Evolutionary conservation across 2,888 invertebrate genomes (phyloP), one percentile per base, ranked within the genome.

Genomic region (Phasia obesa): DNA sequence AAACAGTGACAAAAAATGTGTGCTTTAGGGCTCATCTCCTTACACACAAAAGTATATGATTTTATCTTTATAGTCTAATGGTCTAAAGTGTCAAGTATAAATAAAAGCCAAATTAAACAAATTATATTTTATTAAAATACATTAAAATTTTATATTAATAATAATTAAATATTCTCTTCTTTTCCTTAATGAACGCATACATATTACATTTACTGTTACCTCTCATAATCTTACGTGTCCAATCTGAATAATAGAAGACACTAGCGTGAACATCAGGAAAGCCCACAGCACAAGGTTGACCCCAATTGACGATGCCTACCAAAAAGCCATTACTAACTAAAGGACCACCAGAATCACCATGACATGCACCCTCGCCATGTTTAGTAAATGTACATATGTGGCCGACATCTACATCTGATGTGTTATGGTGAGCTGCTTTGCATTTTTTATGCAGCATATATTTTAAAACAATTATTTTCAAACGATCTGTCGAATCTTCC

Each of bases 301-400:
- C 90, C 90, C 90, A 91, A 77, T 90, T 91, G 2, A 90, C 90
- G 25, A 91, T 9, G 0, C 89, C 91, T 2, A 88, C 87, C 15
- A 91, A n/a, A 4, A 77, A 27, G 2, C 87, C 87, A 9, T 87
- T 81, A 19, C 71, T 73, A 3, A 87, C 87, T 4, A 91, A 35
- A 0, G 91, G 91, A 5, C 90, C 88, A 13, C 91, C 90, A 3
- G 88, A 90, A 73, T 91, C 90, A 3, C 89, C 88, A 76, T 89
- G 87, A 31, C 89, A 89, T 0, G 86, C 92, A 0, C 94, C 94
- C 84, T 93, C 91, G 0, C 93, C 93, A 25, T 91, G 89, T 0
- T 91, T 92, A 0, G 87, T 87, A 19, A 93, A 89, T 0, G 94
- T 93, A 82, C 94, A 94, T 7, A 94, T 90, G 84, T 94, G 94